Evolutionary conservation across 2,113 vertebrate genomes (phyloP), one percentile per base, ranked within the genome.

Genomic region (Cromileptes altivelis): DNA sequence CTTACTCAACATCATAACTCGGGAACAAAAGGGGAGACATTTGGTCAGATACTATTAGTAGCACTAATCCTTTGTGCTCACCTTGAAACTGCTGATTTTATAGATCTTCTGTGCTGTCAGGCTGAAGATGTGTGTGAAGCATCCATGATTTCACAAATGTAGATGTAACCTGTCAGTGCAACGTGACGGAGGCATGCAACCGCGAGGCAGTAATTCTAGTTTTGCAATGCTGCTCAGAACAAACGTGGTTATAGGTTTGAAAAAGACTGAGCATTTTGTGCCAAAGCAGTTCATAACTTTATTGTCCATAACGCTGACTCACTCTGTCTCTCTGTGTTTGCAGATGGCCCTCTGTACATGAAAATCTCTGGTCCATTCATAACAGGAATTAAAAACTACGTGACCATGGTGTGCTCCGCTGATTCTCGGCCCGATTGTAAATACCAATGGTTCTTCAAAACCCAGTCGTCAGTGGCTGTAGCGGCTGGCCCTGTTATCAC

Each of bases 341-440:
- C 68, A 94, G 93, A 93, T 61, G 93, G 93, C n/a, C 93, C 93
- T 63, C 21, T 89, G 67, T 12, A 0, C 19, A n/a, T 94, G 25
- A n/a, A 0, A 0, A 91, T 94, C 62, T 19, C 11, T 2, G 80
- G 60, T 55, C 86, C 80, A 50, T 8, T 25, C 13, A 25, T 50
- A 53, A n/a, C 8, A 4, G 2, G 14, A 10, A 0, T 5, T 6
- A 58, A 0, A 6, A 0, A 0, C 42, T 2, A 0, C 0, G 61
- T 86, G 18, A 15, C 47, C 3, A 52, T 92, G 63, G 85, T 0
- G 0, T 92, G 91, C 40, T 68, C 42, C 5, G 89, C 91, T 19
- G 64, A 55, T 7, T 95, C 93, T 18, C 70, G 21, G 47, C 95
- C 95, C 15, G 68, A 71, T 2, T 87, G 89, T 60, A 45, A 89